Evolutionary conservation across 2,113 vertebrate genomes (phyloP).

Genomic region (Mirza zaza): DNA sequence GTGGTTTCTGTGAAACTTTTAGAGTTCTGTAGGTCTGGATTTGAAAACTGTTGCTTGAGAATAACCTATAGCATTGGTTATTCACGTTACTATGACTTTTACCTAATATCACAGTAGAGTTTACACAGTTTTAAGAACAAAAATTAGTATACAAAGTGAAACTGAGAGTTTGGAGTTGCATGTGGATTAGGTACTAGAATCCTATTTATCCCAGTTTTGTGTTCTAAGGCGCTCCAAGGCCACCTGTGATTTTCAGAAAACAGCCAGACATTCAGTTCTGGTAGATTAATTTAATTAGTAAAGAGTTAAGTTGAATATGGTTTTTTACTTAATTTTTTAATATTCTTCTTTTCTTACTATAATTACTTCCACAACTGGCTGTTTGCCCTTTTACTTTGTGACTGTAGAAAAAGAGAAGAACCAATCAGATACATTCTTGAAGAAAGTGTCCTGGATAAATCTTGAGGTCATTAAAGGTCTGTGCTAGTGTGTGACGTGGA

Average conservation of each 20-base stretch:
- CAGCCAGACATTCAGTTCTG: slow-evolving; percentile 29
- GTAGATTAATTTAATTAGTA: not conserved
- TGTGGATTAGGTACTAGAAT: not conserved
- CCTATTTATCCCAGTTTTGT: not conserved
- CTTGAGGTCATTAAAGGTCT: not conserved
- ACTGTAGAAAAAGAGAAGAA: not conserved
- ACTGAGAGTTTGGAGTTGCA: not conserved
- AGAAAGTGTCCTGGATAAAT: not conserved
- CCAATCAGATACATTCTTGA: not conserved
- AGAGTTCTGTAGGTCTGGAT: not conserved
- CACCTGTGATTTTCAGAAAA: slow-evolving; percentile 9
- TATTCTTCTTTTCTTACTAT: not conserved
- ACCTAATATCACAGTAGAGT: slow-evolving; percentile 43
- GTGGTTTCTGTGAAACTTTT: not conserved
- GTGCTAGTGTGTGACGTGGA: too few species aligned
- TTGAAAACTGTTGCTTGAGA: not conserved
- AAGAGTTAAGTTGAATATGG: not conserved
- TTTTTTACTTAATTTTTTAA: not conserved
- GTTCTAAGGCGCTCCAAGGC: not conserved
- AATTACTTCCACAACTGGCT: not conserved
- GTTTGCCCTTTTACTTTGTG: not conserved
- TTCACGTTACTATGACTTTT: slow-evolving; percentile 9
- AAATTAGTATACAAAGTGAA: slow-evolving; percentile 51
- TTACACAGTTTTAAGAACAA: slow-evolving; percentile 20
- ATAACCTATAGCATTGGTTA: not conserved